Base-by-base conservation (phyloP, 1,140 invertebrate species). In the Lysiphlebus fabarum region DNA sequence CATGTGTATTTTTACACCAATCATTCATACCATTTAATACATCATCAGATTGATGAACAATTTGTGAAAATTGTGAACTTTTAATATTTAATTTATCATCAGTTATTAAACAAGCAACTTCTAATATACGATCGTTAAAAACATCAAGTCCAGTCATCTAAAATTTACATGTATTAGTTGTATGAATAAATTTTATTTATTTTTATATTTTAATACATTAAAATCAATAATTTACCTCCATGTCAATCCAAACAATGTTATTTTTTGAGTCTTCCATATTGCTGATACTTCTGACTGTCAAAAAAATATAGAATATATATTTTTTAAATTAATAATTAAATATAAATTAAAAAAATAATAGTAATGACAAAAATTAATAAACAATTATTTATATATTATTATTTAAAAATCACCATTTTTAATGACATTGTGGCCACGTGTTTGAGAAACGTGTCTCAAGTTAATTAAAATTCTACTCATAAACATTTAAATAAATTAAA, bases 61-160 rank as follows among this genome's bases (percentile, higher is more conserved):
- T 79, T n/a, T 95, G 74, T 70, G 88, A 81, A 6, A 90, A 87
- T 48, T 87, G 86, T 73, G 91, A 85, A 11, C 88, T 90, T 42
- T 95, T 74, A 6, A 93, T 77, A 65, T 93, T 88, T 6, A 97
- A 77, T 53, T 95, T 68, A 11, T 79, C 79, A 77, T 96, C 91
- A 0, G 94, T 97, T 34, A 98, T 81, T 38, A 97, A 70, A 74
- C 91, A 93, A 1, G 92, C 90, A 60, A 95, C 84, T 82, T 98
- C 95, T 63, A 98, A 73, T 36, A 98, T 91, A 59, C 87, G 83
- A 73, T 93, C 87, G 58, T 80, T 87, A 1, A 88, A 81, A 49
- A 90, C 71, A 76, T 96, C 83, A 10, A 98, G 74, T 6, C 88
- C 87, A 36, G 70, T 70, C 65, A 77, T 66, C 77, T 79, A n/a